Base-by-base conservation (phyloP, 2,113 vertebrate species). In the Opisthocomus hoazin region DNA sequence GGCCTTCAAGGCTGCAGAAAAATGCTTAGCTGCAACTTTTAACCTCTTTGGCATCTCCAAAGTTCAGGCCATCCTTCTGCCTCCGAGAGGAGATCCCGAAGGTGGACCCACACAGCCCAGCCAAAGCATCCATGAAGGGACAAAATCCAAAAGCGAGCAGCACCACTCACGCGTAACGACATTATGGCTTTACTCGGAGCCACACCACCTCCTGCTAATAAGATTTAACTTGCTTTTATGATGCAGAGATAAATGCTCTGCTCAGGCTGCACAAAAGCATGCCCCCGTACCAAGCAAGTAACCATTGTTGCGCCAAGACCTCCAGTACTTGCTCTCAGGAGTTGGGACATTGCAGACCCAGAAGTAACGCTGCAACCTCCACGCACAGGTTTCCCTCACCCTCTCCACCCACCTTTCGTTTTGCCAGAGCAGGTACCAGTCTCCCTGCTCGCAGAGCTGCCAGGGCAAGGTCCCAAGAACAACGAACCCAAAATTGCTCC, bases 11-110 rank as follows among this genome's bases (percentile, higher is more conserved):
- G 45, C 41, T 21, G 41, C 41, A 37, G 17, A 41, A 65, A 30
- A 63, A n/a, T 0, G 0, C 6, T 51, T 3, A 29, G 6, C 48
- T 9, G 8, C 32, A 53, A 36, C 4, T 34, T 12, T 63, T 15
- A 45, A 76, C 9, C 4, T 37, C 41, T 46, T 39, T 7, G 53
- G 22, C 11, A 14, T 5, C 20, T n/a, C 15, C 10, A 51, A n/a
- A 65, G 32, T 16, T 5, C 1, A 0, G 12, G 32, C 16, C 20
- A 39, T 6, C 29, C 12, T 11, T 22, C 13, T 4, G 12, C 23
- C 53, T 36, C 45, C 7, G 5, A 46, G 24, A 18, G 15, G 29
- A 61, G 66, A 60, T 22, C 12, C 32, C n/a, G 20, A 54, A 19
- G 17, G 6, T 19, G 32, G 43, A 37, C 2, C 34, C 5, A 0